Conservation (phyloP, 1,140 invertebrate genomes). For the Ceratosolen solmsi region DNA sequence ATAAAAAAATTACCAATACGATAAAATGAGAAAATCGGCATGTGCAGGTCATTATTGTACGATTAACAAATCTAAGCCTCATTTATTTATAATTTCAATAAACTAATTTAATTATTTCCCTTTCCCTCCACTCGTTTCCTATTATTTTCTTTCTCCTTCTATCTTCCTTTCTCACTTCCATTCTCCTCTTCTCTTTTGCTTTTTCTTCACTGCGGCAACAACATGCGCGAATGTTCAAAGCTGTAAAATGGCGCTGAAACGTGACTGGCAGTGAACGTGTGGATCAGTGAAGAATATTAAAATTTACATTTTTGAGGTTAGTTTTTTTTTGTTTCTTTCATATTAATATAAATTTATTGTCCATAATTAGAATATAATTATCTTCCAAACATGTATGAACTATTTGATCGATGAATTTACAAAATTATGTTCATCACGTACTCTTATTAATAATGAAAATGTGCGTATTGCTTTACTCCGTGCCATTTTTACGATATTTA, state of each 20-base stretch:
- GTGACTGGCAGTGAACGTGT: constrained; percentile 49
- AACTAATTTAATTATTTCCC: neutral
- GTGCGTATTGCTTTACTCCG: neutral
- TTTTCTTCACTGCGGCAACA: constrained; percentile 28
- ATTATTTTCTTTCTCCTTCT: neutral
- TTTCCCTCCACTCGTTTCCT: neutral
- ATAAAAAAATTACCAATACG: no score
- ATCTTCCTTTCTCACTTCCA: neutral
- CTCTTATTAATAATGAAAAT: constrained; percentile 36
- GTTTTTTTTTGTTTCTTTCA: constrained; percentile 25
- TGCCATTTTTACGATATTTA: constrained; percentile 32
- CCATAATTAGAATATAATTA: neutral
- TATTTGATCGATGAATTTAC: neutral
- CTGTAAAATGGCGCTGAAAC: constrained; percentile 53
- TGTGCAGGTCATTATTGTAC: neutral
- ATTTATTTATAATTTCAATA: neutral
- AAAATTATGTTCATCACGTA: neutral
- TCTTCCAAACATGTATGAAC: no score
- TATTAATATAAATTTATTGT: constrained; percentile 16
- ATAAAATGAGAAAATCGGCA: neutral
- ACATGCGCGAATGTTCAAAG: constrained; percentile 51
- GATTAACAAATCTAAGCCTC: neutral
- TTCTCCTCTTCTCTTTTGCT: constrained; percentile 1
- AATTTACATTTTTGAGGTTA: constrained; percentile 50
- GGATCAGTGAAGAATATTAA: constrained; percentile 36